Evolutionary conservation across 1,140 invertebrate species (phyloP).

Genomic region (Aphelinus certus): DNA sequence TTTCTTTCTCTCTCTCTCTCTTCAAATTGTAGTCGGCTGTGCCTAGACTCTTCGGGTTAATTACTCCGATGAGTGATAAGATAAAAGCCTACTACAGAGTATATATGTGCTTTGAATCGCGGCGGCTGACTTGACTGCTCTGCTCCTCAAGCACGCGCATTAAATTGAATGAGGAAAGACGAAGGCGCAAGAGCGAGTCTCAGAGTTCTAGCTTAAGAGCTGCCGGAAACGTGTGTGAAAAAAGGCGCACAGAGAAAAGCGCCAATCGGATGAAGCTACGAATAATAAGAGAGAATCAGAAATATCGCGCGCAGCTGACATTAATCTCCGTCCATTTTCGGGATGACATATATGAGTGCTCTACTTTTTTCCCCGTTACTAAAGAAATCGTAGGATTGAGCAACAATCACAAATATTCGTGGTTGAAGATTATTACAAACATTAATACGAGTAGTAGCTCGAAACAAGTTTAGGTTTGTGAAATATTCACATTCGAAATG

Average conservation of each 20-base stretch:
- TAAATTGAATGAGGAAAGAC: slow-evolving; percentile 19
- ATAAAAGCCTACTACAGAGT: slow-evolving; percentile 24
- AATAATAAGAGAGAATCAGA: neutral
- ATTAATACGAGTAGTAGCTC: too few species aligned
- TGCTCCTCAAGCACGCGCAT: slow-evolving; percentile 15
- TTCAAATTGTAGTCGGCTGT: neutral
- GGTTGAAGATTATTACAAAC: too few species aligned
- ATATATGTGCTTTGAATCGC: too few species aligned
- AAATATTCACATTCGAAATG: too few species aligned
- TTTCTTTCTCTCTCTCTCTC: neutral
- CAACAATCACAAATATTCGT: too few species aligned
- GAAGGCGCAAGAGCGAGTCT: neutral
- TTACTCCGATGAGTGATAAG: slow-evolving; percentile 37
- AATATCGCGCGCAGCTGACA: too few species aligned
- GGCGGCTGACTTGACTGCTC: neutral
- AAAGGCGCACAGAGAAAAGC: neutral
- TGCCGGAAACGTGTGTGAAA: slow-evolving; percentile 34
- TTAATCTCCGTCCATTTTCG: too few species aligned
- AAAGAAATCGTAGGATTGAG: too few species aligned
- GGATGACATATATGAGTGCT: too few species aligned
- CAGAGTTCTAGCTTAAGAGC: too few species aligned
- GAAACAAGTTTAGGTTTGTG: too few species aligned
- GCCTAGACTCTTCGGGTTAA: slow-evolving; percentile 16
- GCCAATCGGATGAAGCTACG: neutral
- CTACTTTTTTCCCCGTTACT: too few species aligned